Evolutionary conservation across 2,888 invertebrate species (phyloP).

Genomic region (Chirona hameri): DNA sequence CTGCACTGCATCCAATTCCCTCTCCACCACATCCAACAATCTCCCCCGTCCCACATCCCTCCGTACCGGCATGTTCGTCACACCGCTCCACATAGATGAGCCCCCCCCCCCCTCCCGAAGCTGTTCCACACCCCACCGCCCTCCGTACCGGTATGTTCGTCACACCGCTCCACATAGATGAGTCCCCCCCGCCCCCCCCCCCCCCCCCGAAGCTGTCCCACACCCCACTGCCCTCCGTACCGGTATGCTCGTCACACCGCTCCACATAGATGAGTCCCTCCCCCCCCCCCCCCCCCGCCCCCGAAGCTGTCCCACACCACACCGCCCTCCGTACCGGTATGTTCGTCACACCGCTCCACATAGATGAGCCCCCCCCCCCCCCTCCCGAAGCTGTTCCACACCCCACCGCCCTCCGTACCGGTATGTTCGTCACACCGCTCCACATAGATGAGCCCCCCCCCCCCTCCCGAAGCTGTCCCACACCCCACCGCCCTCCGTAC

Average conservation of each 20-base stretch:
- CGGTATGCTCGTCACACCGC: background rate
- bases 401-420: background rate
- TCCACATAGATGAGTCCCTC: background rate
- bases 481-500: background rate
- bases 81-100: background rate
- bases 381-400: too few relatives aligned
- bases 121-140: background rate
- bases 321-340: background rate
- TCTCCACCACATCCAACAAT: too few relatives aligned
- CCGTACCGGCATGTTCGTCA: background rate
- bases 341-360: constrained; percentile 58
- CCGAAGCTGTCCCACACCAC: too few relatives aligned
- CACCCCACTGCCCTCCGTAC: background rate
- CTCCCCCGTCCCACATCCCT: background rate
- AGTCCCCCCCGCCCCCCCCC: background rate
- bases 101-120: background rate
- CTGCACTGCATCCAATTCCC: too few relatives aligned
- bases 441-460: constrained; percentile 64
- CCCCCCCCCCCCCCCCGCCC: too few relatives aligned
- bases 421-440: constrained; percentile 52
- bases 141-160: background rate
- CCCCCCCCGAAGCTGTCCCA: too few relatives aligned
- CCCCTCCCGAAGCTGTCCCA: too few relatives aligned
- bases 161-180: background rate
- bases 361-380: constrained; percentile 63